Evolutionary conservation across 1,140 invertebrate species (phyloP).

Genomic region (Brachionus asplanchnoidis): DNA sequence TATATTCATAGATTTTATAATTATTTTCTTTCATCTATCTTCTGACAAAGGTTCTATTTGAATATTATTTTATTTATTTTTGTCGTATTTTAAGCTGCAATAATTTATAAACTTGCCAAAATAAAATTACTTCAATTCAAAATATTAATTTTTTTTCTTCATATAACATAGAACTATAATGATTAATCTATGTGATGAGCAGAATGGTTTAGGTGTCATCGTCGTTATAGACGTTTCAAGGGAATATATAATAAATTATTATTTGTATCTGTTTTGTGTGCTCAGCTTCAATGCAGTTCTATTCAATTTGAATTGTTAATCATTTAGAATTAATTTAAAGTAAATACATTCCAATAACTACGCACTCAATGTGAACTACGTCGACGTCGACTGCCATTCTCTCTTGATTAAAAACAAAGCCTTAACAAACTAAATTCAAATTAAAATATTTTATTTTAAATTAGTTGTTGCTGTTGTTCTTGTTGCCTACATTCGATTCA

Average conservation of each 20-base stretch:
- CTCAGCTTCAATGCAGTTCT: not conserved
- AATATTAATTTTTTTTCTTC: no score
- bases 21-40: not conserved
- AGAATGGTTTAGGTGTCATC: not conserved
- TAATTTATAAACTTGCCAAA: not conserved
- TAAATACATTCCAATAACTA: not conserved
- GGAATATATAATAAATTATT: not conserved
- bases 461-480: no score
- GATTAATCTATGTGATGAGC: not conserved
- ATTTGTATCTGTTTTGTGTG: slow-evolving; percentile 3
- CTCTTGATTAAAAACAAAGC: not conserved
- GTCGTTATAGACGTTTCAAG: not conserved
- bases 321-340: not conserved
- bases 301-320: not conserved
- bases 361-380: not conserved
- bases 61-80: not conserved
- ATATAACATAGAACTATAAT: not conserved
- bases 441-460: not conserved
- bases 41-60: not conserved
- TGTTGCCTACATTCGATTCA: no score
- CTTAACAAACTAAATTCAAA: not conserved
- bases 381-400: not conserved
- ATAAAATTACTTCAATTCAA: no score
- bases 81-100: not conserved
- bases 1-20: not conserved